Percentiles rank a stretch among this genome's conserved stretches.
Evolutionary conservation across 2,888 invertebrate genomes (phyloP).

Genomic region (Arctia plantaginis): DNA sequence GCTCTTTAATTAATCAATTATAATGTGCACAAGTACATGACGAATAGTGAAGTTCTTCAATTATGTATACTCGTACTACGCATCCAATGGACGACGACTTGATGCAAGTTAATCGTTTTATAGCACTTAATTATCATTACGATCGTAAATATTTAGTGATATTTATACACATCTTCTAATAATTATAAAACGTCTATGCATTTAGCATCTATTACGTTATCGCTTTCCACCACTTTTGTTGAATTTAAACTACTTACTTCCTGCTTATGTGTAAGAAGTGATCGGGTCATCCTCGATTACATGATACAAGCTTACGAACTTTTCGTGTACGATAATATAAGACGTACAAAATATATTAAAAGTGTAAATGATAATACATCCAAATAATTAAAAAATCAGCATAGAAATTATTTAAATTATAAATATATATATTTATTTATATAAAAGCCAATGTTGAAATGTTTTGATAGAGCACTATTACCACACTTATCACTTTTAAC

Average conservation of each 20-base stretch:
- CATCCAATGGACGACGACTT: slow-evolving; percentile 20
- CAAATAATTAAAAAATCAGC: not conserved
- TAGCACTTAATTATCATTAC: slow-evolving; percentile 36
- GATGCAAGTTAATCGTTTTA: slow-evolving; percentile 35
- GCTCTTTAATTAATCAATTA: slow-evolving; percentile 51
- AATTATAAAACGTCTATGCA: slow-evolving; percentile 24
- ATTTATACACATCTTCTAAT: slow-evolving; percentile 37
- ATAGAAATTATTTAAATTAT: not conserved
- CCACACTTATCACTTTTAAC: too few species aligned
- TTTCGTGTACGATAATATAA: not conserved
- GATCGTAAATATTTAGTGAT: slow-evolving; percentile 25
- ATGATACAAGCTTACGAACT: not conserved
- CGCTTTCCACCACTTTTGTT: slow-evolving; percentile 48
- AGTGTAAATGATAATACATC: not conserved
- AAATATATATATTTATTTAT: not conserved
- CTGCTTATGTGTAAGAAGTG: slow-evolving; percentile 2
- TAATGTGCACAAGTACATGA: slow-evolving; percentile 30
- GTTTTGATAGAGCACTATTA: not conserved
- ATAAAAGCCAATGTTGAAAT: not conserved
- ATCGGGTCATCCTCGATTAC: slow-evolving; percentile 2
- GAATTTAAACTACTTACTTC: slow-evolving; percentile 8
- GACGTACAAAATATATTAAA: not conserved
- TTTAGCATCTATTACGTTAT: slow-evolving; percentile 31
- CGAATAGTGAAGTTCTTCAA: slow-evolving; percentile 33
- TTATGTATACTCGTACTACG: slow-evolving; percentile 16